A percentile compares a stretch with the other conserved stretches of the same genome.
Conservation (phyloP, 1,140 invertebrate species). For the Platorchestia sp. region DNA sequence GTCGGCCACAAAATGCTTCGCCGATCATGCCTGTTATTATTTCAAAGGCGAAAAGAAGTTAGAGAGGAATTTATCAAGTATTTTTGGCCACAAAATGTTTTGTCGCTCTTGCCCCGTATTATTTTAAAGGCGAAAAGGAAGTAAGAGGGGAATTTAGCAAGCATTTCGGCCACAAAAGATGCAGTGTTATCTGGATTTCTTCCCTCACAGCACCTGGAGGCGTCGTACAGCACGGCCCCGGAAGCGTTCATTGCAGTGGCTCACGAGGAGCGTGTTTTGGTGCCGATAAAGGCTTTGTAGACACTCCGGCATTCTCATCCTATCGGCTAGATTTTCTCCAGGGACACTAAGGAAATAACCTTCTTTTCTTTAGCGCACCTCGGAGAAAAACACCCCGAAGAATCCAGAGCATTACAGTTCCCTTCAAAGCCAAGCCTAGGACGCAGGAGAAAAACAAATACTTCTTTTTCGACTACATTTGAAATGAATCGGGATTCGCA, state of each 20-base stretch:
- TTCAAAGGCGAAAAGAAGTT: no score
- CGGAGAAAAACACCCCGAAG: neutral
- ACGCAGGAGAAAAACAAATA: neutral
- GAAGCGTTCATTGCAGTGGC: neutral
- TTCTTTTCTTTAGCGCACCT: neutral
- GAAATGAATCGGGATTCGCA: neutral
- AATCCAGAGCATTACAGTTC: neutral
- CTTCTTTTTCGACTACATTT: neutral
- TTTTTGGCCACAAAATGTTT: no score
- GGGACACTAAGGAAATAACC: neutral
- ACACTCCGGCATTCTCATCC: neutral
- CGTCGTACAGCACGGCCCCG: neutral
- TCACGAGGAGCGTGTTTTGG: neutral
- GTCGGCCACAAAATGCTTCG: no score
- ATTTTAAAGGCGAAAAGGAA: neutral
- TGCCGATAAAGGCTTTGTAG: constrained; percentile 6
- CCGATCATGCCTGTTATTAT: no score
- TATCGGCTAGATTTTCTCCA: neutral
- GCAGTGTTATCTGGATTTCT: neutral
- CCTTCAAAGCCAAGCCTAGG: neutral
- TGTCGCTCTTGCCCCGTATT: neutral
- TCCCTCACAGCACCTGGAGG: neutral
- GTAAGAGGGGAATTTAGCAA: neutral
- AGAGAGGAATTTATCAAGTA: no score
- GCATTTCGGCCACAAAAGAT: neutral